phyloP scores from a whole-genome alignment of 2,888 invertebrate species.

The Caenorhabditis wallacei region DNA sequence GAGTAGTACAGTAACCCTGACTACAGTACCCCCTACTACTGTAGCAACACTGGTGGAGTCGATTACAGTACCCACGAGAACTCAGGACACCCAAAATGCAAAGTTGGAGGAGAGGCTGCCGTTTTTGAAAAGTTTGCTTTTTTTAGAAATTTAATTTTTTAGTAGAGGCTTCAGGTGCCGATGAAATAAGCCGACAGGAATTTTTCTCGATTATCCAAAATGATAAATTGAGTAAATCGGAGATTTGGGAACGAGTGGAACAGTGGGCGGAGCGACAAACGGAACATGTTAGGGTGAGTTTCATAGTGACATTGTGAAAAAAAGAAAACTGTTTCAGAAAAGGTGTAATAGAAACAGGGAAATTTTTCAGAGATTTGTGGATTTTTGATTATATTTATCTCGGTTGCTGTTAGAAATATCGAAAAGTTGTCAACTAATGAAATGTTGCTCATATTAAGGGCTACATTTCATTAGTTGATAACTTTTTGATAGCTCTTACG shows the following conservation, averaged over 20 bases:
- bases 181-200: slow-evolving; percentile 52
- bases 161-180: slow-evolving; percentile 19
- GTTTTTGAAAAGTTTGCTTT: slow-evolving; percentile 46
- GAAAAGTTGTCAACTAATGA: no score
- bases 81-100: slow-evolving; percentile 14
- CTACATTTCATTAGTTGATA: no score
- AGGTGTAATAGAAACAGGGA: no score
- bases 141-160: background rate
- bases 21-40: slow-evolving; percentile 3
- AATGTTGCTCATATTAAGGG: no score
- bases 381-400: no score
- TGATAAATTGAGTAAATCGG: slow-evolving; percentile 55
- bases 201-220: slow-evolving; percentile 59
- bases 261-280: slow-evolving; percentile 54
- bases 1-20: background rate
- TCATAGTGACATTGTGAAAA: background rate
- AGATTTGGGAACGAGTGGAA: slow-evolving; percentile 60
- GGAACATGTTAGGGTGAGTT: slow-evolving; percentile 10
- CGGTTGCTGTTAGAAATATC: no score
- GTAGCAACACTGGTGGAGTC: background rate
- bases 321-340: no score
- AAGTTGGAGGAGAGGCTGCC: slow-evolving; percentile 48
- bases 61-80: slow-evolving; percentile 41
- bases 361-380: no score
- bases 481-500: no score